Percentiles rank a stretch among this genome's conserved stretches.
Evolutionary conservation across 1,140 invertebrate genomes (phyloP).

Genomic region (Phymastichus coffea): DNA sequence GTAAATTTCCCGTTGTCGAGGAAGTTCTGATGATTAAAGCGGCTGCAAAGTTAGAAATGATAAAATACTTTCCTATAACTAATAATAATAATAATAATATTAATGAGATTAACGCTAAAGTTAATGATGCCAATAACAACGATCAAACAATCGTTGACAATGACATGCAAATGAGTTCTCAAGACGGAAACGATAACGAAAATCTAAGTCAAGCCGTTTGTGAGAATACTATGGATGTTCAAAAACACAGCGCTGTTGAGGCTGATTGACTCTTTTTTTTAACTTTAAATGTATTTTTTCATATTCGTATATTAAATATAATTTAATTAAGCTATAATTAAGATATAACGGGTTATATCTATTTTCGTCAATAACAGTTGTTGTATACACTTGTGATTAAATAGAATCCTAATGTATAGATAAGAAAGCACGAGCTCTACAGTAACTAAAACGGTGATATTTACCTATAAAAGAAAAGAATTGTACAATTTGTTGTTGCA

Average conservation of each 20-base stretch:
- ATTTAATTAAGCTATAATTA: too few species aligned
- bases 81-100: not conserved
- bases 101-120: too few species aligned
- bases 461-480: too few species aligned
- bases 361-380: not conserved
- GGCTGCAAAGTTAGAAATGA: not conserved
- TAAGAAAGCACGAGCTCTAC: too few species aligned
- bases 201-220: not conserved
- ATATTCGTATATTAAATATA: too few species aligned
- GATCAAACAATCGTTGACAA: conserved; percentile 28
- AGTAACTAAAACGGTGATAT: too few species aligned
- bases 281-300: too few species aligned
- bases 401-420: too few species aligned
- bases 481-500: too few species aligned
- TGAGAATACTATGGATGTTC: not conserved
- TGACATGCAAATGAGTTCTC: conserved; percentile 13
- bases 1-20: too few species aligned
- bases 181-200: conserved; percentile 14
- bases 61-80: not conserved
- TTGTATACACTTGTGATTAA: too few species aligned
- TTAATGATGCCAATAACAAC: conserved; percentile 35
- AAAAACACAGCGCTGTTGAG: not conserved
- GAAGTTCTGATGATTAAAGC: not conserved
- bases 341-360: too few species aligned
- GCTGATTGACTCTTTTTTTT: conserved; percentile 2